Conservation (phyloP, 64 coral and sea anemone genomes). For the Montipora efflorescens region DNA sequence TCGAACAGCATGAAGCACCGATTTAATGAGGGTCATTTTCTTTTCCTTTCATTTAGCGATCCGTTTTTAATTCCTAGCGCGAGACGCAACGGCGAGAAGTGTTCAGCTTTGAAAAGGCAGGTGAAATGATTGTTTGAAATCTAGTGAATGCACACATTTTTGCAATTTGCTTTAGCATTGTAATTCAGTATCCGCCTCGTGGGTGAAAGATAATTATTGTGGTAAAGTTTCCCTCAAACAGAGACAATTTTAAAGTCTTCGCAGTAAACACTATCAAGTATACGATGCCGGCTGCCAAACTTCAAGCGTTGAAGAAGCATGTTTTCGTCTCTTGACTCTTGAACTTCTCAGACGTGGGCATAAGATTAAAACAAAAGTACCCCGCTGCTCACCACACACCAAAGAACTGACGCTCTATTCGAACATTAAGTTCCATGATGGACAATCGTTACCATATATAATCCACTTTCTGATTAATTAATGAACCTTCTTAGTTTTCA, state of each 20-base stretch:
- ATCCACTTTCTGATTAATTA: slow-evolving; percentile 4
- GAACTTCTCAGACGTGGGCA: not conserved
- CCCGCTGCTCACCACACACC: not conserved
- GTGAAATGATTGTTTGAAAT: not conserved
- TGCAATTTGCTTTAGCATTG: not conserved
- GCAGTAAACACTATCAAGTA: not conserved
- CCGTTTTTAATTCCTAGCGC: not conserved
- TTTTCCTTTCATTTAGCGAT: not conserved
- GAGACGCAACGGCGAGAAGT: not conserved
- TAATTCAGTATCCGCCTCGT: not conserved
- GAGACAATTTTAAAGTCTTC: not conserved
- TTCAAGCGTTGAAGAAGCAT: not conserved
- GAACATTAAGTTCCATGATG: not conserved
- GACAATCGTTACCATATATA: not conserved
- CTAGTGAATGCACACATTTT: not conserved
- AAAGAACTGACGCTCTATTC: not conserved
- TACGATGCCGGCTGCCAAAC: not conserved
- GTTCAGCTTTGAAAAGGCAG: not conserved
- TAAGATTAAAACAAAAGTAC: not conserved
- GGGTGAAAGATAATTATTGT: not conserved
- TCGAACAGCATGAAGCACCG: too few species aligned
- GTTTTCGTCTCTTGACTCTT: not conserved
- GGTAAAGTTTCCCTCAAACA: not conserved
- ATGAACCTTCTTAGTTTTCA: not conserved
- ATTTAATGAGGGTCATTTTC: too few species aligned